These are phyloP conservation scores for Parotocinclus haroldoi DNA, from an alignment of 2,797 vertebrate genomes.

Conservation along the genomic window DNA sequence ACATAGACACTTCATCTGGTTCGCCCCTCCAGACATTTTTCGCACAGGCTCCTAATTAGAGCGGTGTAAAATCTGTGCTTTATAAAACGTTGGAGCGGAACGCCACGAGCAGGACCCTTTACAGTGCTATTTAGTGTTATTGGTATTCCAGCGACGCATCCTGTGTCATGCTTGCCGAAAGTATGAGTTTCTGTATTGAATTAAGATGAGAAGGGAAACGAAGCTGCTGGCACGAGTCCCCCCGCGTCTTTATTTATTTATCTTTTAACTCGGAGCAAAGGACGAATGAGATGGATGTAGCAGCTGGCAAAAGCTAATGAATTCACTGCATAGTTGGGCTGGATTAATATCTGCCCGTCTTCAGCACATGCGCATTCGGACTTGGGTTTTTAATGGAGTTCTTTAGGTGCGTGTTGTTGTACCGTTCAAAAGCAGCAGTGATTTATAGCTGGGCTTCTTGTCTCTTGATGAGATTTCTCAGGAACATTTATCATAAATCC, in stretches of 20 bases:
- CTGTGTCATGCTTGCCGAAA: conserved; percentile 28
- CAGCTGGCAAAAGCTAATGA: conserved; percentile 43
- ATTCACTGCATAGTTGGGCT: conserved; percentile 30
- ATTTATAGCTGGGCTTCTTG: too few species aligned
- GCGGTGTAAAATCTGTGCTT: conserved; percentile 23
- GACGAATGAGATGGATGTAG: conserved; percentile 41
- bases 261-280: conserved; percentile 20
- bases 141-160: conserved; percentile 21
- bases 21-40: conserved; percentile 23
- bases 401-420: conserved; percentile 3
- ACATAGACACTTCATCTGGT: conserved; percentile 29
- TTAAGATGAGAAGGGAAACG: conserved; percentile 45
- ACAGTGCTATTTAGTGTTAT: conserved; percentile 6
- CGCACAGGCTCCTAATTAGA: conserved; percentile 25
- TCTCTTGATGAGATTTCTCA: too few species aligned
- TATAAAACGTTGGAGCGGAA: conserved; percentile 2
- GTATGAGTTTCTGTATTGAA: conserved; percentile 38
- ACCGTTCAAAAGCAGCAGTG: background rate
- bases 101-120: conserved; percentile 2
- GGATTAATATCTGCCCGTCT: conserved; percentile 36
- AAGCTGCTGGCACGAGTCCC: conserved; percentile 45
- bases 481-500: too few species aligned
- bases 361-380: conserved; percentile 19
- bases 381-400: conserved; percentile 5
- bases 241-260: conserved; percentile 27